Evolutionary conservation across 2,113 vertebrate species (phyloP), one percentile per base, ranked within the genome.

Genomic region (Phylloscopus whistleri): DNA sequence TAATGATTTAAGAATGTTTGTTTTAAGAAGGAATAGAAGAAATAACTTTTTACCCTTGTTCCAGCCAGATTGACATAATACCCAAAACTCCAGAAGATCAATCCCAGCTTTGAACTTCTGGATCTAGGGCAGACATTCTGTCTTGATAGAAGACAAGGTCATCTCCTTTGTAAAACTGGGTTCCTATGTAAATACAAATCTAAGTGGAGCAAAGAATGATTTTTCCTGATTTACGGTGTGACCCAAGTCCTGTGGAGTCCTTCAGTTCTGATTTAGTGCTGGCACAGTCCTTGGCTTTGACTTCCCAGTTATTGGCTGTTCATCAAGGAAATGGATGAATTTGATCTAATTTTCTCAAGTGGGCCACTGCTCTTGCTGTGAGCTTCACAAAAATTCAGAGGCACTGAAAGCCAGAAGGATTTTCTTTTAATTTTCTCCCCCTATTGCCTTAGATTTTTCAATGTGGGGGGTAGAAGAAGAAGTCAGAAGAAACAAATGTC

Each of bases 241-340:
- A 90, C 86, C 92, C 44, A 31, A 82, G 86, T 96, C 75, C 66
- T 96, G 72, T 46, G 64, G 59, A 92, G 93, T 93, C 96, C 94
- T 96, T 96, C 85, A 80, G 76, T 37, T 91, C 76, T 97, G 95
- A 97, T 97, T 97, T 97, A 97, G 78, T 95, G 95, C 86, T 90
- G 75, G 76, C 39, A 51, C 58, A 93, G 44, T 83, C 70, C 95
- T 91, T 81, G 72, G 70, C 53, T 93, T 91, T 94, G 94, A 96
- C 88, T 96, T 94, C 13, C 59, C 82, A 80, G 90, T 92, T 97
- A 94, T 96, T 96, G 95, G 93, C 81, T 78, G 74, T 96, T 93
- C 74, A 89, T 97, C 94, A 97, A 49, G 73, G 79, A 95, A 96
- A 97, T 82, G 51, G 79, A 90, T 94, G 55, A 76, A 64, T 91